Conservation (phyloP, 2,888 invertebrate genomes). For the Galerucella pusilla region DNA sequence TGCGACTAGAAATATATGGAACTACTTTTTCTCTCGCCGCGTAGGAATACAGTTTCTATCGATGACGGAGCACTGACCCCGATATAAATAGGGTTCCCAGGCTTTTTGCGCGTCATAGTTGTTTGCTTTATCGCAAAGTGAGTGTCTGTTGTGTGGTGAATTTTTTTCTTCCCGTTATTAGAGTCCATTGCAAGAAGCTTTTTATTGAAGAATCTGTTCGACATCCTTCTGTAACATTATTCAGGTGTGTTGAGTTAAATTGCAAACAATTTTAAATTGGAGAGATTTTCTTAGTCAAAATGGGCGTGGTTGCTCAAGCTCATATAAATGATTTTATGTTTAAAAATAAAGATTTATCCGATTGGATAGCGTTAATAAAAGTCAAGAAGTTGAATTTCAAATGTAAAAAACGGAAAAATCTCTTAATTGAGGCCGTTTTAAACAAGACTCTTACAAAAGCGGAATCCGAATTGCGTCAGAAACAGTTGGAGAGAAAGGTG, state of each 20-base stretch:
- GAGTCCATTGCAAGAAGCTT: background rate
- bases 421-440: constrained; percentile 75
- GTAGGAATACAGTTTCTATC: constrained; percentile 52
- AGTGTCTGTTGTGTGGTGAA: constrained; percentile 37
- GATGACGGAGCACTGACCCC: constrained; percentile 24
- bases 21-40: constrained; percentile 53
- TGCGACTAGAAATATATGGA: constrained; percentile 33
- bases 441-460: constrained; percentile 71
- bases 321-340: constrained; percentile 38
- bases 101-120: constrained; percentile 44
- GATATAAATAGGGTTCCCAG: constrained; percentile 53
- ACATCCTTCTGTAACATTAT: background rate
- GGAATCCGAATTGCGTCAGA: constrained; percentile 70
- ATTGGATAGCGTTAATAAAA: constrained; percentile 75
- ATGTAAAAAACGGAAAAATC: constrained; percentile 70
- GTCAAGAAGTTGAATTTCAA: constrained; percentile 71
- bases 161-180: background rate
- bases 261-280: constrained; percentile 44
- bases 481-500: constrained; percentile 72
- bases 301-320: constrained; percentile 50
- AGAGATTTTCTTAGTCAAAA: constrained; percentile 51
- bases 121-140: constrained; percentile 23
- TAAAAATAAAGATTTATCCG: constrained; percentile 70
- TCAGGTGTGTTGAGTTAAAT: constrained; percentile 54
- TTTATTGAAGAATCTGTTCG: background rate